Evolutionary conservation across 2,797 vertebrate genomes (phyloP).

Genomic region (Micrastur ruficollis): DNA sequence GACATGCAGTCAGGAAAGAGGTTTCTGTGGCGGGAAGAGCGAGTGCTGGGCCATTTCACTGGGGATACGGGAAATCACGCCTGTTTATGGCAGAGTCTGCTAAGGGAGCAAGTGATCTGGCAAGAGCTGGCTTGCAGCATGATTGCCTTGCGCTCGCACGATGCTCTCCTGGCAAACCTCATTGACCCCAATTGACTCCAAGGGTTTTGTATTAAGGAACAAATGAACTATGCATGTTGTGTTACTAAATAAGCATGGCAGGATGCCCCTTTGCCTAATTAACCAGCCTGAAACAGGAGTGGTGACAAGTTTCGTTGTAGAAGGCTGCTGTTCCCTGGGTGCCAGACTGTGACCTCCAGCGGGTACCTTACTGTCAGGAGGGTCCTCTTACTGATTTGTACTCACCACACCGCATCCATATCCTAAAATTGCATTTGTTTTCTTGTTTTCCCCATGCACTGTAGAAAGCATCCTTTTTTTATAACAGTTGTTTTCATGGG

Average conservation of each 20-base stretch:
- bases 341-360: not conserved
- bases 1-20: not conserved
- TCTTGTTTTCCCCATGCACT: not conserved
- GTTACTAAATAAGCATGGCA: slow-evolving; percentile 22
- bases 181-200: not conserved
- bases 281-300: slow-evolving; percentile 28
- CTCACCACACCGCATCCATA: rapidly evolving
- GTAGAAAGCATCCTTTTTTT: not conserved
- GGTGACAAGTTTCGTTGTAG: not conserved
- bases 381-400: not conserved
- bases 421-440: not conserved
- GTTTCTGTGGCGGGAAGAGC: not conserved
- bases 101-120: not conserved
- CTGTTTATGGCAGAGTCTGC: not conserved
- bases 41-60: rapidly evolving
- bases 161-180: not conserved
- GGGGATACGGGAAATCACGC: not conserved
- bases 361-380: not conserved
- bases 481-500: not conserved
- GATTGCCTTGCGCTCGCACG: not conserved
- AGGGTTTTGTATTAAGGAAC: slow-evolving; percentile 3
- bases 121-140: not conserved
- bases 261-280: slow-evolving; percentile 43
- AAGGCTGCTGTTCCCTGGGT: not conserved
- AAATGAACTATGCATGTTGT: slow-evolving; percentile 31